Conservation (phyloP, 2,113 vertebrate genomes). For the Galbula dea region DNA sequence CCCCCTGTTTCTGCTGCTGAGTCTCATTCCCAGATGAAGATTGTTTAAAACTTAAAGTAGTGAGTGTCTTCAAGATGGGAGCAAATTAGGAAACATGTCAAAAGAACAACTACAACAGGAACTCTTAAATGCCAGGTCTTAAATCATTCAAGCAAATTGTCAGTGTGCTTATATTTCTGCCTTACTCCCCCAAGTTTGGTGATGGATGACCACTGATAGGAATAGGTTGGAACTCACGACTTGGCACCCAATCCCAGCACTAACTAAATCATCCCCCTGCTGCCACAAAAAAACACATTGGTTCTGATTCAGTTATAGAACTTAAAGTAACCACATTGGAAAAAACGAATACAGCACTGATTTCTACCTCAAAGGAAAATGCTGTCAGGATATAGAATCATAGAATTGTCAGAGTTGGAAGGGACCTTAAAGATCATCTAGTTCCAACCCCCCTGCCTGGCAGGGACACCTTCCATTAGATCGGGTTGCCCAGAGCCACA, state of each 20-base stretch:
- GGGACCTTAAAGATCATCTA: too few species aligned
- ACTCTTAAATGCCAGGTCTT: constrained; percentile 64
- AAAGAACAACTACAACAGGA: constrained; percentile 57
- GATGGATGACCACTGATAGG: constrained; percentile 56
- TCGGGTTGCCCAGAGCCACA: too few species aligned
- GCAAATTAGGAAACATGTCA: constrained; percentile 50
- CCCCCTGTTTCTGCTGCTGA: background rate
- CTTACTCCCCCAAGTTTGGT: constrained; percentile 36
- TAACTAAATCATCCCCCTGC: constrained; percentile 37
- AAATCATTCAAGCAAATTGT: constrained; percentile 65
- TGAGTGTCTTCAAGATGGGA: constrained; percentile 38
- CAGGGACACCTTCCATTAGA: too few species aligned
- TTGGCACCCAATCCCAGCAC: constrained; percentile 1
- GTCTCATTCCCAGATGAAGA: background rate
- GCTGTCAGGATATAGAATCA: background rate
- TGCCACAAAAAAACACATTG: background rate
- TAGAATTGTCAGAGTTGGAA: too few species aligned
- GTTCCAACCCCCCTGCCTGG: too few species aligned
- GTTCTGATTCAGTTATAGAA: constrained; percentile 27
- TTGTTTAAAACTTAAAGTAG: constrained; percentile 1
- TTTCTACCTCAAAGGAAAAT: background rate
- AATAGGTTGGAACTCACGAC: constrained; percentile 37
- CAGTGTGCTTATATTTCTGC: constrained; percentile 54
- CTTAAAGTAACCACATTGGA: background rate
- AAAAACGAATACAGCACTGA: background rate